phyloP scores from a whole-genome alignment of 2,888 invertebrate species.

The Pherbina coryleti region DNA sequence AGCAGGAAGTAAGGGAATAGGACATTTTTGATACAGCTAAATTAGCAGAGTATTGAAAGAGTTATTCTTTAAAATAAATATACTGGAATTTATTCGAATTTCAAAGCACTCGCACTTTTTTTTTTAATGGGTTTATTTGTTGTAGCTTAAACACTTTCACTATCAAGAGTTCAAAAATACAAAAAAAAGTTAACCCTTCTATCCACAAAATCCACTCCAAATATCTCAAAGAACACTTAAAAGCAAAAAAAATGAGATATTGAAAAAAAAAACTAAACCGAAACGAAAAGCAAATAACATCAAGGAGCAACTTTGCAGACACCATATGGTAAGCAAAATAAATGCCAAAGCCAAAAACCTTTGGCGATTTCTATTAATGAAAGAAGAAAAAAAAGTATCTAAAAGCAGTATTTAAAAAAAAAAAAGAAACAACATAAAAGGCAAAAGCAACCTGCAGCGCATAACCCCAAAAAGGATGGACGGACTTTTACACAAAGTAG shows the following conservation, averaged over 20 bases:
- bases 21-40: too few relatives aligned
- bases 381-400: not conserved
- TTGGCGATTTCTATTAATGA: conserved; percentile 31
- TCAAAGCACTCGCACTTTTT: too few relatives aligned
- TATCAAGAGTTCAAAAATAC: too few relatives aligned
- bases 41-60: too few relatives aligned
- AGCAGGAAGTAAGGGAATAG: too few relatives aligned
- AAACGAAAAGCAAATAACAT: conserved; percentile 5
- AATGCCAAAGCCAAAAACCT: conserved; percentile 20
- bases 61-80: too few relatives aligned
- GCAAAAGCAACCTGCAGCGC: not conserved
- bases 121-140: too few relatives aligned
- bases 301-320: conserved; percentile 27
- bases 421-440: not conserved
- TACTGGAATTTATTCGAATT: too few relatives aligned
- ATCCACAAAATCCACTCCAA: not conserved
- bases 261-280: not conserved
- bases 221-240: not conserved
- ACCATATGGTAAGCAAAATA: conserved; percentile 29
- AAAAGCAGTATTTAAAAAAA: not conserved
- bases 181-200: not conserved
- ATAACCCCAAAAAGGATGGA: not conserved
- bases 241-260: not conserved
- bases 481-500: not conserved
- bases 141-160: too few relatives aligned